Conservation (phyloP, 2,888 invertebrate species). For the Ophioninae sp. region DNA sequence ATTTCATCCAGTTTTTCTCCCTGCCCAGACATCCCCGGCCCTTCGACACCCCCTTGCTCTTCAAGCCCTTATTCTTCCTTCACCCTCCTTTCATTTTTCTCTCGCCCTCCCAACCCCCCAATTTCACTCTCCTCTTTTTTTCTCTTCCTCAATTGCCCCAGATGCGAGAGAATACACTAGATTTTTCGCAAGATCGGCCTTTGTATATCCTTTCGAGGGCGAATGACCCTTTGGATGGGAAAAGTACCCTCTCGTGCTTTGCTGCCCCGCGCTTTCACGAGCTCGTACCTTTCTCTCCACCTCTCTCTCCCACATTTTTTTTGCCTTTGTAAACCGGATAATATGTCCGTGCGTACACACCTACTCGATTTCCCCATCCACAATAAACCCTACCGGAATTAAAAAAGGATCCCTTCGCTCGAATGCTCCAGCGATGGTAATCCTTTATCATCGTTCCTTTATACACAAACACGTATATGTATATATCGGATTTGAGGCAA, state of each 20-base stretch:
- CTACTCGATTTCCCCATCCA: constrained; percentile 14
- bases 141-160: constrained; percentile 34
- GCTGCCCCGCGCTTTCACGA: constrained; percentile 7
- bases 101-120: background rate
- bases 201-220: constrained; percentile 47
- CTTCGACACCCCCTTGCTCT: constrained; percentile 8
- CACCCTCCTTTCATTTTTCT: background rate
- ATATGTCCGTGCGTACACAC: constrained; percentile 1
- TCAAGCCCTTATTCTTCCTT: constrained; percentile 4
- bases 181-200: constrained; percentile 43
- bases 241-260: constrained; percentile 14
- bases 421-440: constrained; percentile 19
- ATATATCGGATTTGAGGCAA: background rate
- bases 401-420: constrained; percentile 32
- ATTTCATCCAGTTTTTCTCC: constrained; percentile 63
- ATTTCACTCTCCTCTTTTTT: constrained; percentile 4
- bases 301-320: constrained; percentile 19
- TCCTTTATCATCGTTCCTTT: constrained; percentile 6
- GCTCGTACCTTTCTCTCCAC: background rate
- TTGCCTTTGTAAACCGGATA: constrained; percentile 12
- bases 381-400: constrained; percentile 5
- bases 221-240: constrained; percentile 53
- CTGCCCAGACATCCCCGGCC: constrained; percentile 17
- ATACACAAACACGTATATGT: background rate
- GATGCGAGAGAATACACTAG: constrained; percentile 55